Percentiles rank a stretch among this genome's conserved stretches.
Conservation (phyloP, 1,140 invertebrate genomes). For the Eriosoma lanigerum region DNA sequence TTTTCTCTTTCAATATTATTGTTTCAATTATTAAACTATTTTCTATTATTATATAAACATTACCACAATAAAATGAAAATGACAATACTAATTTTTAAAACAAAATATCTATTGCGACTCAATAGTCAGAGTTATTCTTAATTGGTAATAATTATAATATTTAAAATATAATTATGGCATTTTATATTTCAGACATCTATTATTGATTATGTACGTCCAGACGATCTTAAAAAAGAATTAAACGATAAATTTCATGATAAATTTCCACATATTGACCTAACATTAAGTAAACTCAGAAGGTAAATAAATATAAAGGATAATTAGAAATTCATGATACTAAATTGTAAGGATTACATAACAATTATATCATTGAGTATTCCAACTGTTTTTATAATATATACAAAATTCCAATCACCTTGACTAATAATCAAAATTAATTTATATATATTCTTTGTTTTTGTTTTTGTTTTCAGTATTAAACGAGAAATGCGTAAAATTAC, state of each 20-base stretch:
- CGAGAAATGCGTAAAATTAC: constrained; percentile 93
- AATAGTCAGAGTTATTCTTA: too few species aligned
- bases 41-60: too few species aligned
- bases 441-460: constrained; percentile 5
- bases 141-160: too few species aligned
- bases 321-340: too few species aligned
- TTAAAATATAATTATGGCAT: too few species aligned
- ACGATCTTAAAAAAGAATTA: constrained; percentile 95
- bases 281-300: constrained; percentile 95
- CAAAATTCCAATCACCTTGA: too few species aligned
- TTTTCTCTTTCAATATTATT: too few species aligned
- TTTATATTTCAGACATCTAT: constrained; percentile 79
- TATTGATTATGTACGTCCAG: constrained; percentile 93
- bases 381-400: background rate
- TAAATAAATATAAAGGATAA: constrained; percentile 59
- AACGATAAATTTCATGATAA: constrained; percentile 97
- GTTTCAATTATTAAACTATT: too few species aligned
- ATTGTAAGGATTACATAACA: background rate
- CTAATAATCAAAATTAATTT: too few species aligned
- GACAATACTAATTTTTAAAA: too few species aligned
- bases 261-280: constrained; percentile 92
- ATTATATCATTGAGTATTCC: background rate
- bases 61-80: too few species aligned
- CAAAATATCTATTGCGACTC: too few species aligned
- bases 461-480: constrained; percentile 73